phyloP scores from a whole-genome alignment of 2,113 vertebrate species.

The Taxidea taxus region DNA sequence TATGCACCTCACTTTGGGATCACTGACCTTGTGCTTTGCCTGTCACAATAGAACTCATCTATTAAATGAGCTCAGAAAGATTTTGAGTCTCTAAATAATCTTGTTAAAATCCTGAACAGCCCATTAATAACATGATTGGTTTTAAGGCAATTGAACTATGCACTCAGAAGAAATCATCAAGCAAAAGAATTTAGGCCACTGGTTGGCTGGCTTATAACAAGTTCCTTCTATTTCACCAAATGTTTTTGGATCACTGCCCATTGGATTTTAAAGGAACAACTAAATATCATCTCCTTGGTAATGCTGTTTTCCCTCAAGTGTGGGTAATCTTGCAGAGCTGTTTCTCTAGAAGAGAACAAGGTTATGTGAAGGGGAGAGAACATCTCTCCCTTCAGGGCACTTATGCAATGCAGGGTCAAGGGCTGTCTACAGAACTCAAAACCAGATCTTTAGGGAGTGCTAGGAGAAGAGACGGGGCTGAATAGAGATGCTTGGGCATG shows the following conservation, averaged over 20 bases:
- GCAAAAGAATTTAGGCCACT: neutral
- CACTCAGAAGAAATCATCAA: neutral
- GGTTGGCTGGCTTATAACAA: neutral
- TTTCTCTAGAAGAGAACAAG: constrained; percentile 36
- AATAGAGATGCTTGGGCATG: neutral
- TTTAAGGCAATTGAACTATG: neutral
- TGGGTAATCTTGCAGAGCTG: neutral
- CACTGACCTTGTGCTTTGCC: neutral
- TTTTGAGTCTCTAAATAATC: neutral
- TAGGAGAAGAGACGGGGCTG: neutral
- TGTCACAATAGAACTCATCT: neutral
- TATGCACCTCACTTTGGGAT: neutral
- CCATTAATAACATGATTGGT: neutral
- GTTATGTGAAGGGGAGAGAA: constrained; percentile 10
- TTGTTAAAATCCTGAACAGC: neutral
- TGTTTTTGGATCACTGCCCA: neutral
- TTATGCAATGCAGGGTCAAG: neutral
- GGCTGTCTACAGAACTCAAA: neutral
- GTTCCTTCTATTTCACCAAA: neutral
- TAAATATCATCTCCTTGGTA: neutral
- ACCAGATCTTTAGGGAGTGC: neutral
- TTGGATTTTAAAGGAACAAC: neutral
- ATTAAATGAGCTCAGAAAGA: neutral
- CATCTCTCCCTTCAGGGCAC: neutral
- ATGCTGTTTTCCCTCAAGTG: neutral